Conservation (phyloP, 1,140 invertebrate genomes). For the Oncopodura yosiiana region DNA sequence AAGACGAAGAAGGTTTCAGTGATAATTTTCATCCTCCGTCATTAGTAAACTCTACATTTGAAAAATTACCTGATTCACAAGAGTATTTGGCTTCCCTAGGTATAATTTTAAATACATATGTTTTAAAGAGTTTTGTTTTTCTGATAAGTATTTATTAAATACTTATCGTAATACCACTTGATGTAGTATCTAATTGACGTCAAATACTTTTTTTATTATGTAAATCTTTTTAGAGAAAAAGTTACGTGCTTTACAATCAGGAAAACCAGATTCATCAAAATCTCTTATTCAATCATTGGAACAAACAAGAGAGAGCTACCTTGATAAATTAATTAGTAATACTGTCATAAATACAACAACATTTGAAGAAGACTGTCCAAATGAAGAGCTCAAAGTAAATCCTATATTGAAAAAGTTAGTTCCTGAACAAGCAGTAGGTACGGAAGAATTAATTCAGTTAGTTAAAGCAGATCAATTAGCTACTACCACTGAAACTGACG, state of each 20-base stretch:
- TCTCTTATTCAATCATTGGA: slow-evolving; percentile 43
- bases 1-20: slow-evolving; percentile 15
- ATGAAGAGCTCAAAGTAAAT: slow-evolving; percentile 41
- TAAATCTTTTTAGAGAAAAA: slow-evolving; percentile 37
- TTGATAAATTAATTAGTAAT: slow-evolving; percentile 42
- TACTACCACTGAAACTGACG: slow-evolving; percentile 8
- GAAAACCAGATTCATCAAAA: slow-evolving; percentile 23
- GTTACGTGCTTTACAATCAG: slow-evolving; percentile 37
- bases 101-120: slow-evolving; percentile 14
- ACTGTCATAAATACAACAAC: slow-evolving; percentile 17
- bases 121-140: not conserved
- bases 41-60: too few species aligned
- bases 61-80: slow-evolving; percentile 32
- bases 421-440: slow-evolving; percentile 43
- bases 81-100: slow-evolving; percentile 33
- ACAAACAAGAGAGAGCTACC: slow-evolving; percentile 41
- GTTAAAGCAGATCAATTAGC: slow-evolving; percentile 46
- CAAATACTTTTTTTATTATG: not conserved
- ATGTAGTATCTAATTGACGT: not conserved
- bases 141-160: not conserved
- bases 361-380: slow-evolving; percentile 28
- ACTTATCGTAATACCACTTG: not conserved
- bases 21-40: slow-evolving; percentile 29
- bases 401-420: slow-evolving; percentile 43
- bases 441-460: slow-evolving; percentile 46